Evolutionary conservation across 2,797 vertebrate genomes (phyloP).

Genomic region (Sorex maritimensis): DNA sequence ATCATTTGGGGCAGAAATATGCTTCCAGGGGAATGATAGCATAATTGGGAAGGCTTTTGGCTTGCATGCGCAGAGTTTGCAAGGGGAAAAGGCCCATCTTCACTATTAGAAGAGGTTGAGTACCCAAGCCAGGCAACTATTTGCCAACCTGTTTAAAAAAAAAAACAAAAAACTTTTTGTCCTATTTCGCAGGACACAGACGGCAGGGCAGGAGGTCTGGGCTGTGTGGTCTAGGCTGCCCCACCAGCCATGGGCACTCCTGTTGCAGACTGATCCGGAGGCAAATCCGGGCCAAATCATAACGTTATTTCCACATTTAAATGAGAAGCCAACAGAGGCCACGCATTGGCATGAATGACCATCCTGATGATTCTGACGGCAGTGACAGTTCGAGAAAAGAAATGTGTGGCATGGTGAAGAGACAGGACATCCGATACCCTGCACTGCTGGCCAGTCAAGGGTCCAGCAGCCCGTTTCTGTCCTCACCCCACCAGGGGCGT

Average conservation of each 20-base stretch:
- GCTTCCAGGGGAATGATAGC: not conserved
- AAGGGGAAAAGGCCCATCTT: not conserved
- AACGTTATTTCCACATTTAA: not conserved
- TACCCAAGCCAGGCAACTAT: not conserved
- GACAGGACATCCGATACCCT: not conserved
- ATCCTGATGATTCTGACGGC: slow-evolving; percentile 59
- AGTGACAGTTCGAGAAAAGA: slow-evolving; percentile 79
- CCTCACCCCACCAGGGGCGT: rapidly evolving
- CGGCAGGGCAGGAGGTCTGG: not conserved
- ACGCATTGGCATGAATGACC: not conserved
- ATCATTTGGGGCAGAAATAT: not conserved
- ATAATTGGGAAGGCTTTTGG: no score
- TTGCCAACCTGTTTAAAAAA: not conserved
- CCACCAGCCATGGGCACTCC: not conserved
- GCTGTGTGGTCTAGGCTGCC: not conserved
- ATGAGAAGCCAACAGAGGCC: not conserved
- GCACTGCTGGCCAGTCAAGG: rapidly evolving
- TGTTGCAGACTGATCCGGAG: not conserved
- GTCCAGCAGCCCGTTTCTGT: rapidly evolving
- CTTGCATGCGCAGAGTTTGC: no score
- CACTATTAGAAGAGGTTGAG: not conserved
- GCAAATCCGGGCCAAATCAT: not conserved
- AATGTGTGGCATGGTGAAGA: not conserved
- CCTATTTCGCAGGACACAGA: not conserved
- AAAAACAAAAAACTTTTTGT: not conserved